Base-by-base conservation (phyloP, 2,113 vertebrate genomes). In the Ciconia maguari region DNA sequence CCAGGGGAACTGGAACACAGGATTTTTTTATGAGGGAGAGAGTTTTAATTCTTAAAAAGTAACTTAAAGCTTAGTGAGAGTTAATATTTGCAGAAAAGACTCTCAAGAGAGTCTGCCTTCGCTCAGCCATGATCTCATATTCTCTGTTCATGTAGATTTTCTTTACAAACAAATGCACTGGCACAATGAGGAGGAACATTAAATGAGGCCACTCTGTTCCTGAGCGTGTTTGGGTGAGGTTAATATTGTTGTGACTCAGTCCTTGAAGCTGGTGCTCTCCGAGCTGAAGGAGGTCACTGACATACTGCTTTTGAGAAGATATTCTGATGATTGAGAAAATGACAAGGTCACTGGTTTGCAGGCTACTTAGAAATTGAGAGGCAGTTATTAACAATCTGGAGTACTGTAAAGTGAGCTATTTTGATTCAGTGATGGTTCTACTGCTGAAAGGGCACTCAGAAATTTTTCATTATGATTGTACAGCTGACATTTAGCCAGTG, bases 401-500 rank as follows among this genome's bases (percentile, higher is more conserved):
- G 30, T 48, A 34, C 38, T 68, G 49, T 74, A 8, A 74, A 77
- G 54, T 51, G 26, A 78, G 36, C 54, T 83, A 5, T 93, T 92
- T 52, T 69, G 51, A 58, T 61, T 51, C 6, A 10, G 85, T 0
- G 1, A 44, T 70, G 68, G 51, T 70, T 95, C 69, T 93, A 2
- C 62, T 38, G 46, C 71, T 60, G 81, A 92, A 92, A 90, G 41
- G 74, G 24, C 44, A 14, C 61, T 82, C 19, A n/a, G 70, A 89
- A 48, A 55, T 87, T 78, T 93, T 68, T 92, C 65, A 32, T 57
- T 4, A 15, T 46, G 29, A 52, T 61, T 84, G 54, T 82, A 54
- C 49, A 84, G 65, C 55, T 94, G 89, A 87, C 69, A 69, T 91
- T 94, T 83, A 92, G 74, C 72, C 61, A 49, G 57, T 84, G 86